A percentile compares a stretch with the other conserved stretches of the same genome.
Evolutionary conservation across 1,140 invertebrate genomes (phyloP).

Genomic region (Tribolium castaneum): DNA sequence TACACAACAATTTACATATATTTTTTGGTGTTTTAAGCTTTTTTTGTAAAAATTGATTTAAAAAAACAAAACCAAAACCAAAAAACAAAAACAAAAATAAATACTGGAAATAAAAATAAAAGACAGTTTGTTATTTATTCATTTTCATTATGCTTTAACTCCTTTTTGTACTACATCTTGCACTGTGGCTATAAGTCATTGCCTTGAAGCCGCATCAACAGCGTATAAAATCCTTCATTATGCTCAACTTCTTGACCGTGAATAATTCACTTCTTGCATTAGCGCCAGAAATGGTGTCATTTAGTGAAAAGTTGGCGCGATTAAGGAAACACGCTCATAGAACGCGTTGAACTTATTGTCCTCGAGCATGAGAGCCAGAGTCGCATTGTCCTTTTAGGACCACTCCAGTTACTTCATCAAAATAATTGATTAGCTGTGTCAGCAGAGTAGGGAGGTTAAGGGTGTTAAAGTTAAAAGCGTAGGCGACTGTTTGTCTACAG

Average conservation of each 20-base stretch:
- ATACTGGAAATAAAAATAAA: too few relatives aligned
- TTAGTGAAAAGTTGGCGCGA: constrained; percentile 20
- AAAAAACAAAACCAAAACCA: too few relatives aligned
- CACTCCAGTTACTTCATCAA: constrained; percentile 37
- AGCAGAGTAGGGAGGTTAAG: not conserved
- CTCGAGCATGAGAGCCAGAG: not conserved
- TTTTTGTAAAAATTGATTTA: too few relatives aligned
- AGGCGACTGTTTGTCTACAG: constrained; percentile 39
- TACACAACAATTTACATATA: too few relatives aligned
- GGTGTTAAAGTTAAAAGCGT: constrained; percentile 35
- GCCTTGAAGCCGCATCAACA: not conserved
- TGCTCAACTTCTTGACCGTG: constrained; percentile 1
- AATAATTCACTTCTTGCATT: constrained; percentile 3
- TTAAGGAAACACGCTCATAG: constrained; percentile 4
- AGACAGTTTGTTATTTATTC: too few relatives aligned
- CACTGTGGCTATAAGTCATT: too few relatives aligned
- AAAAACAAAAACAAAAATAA: too few relatives aligned
- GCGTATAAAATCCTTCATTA: not conserved
- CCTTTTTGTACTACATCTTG: too few relatives aligned
- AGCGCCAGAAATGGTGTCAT: not conserved
- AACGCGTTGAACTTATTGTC: not conserved
- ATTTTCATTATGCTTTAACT: too few relatives aligned
- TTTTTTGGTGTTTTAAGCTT: too few relatives aligned
- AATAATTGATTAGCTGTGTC: constrained; percentile 38
- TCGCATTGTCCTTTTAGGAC: constrained; percentile 26